Conservation (phyloP, 2,888 invertebrate species). For the Anthrax anthrax region DNA sequence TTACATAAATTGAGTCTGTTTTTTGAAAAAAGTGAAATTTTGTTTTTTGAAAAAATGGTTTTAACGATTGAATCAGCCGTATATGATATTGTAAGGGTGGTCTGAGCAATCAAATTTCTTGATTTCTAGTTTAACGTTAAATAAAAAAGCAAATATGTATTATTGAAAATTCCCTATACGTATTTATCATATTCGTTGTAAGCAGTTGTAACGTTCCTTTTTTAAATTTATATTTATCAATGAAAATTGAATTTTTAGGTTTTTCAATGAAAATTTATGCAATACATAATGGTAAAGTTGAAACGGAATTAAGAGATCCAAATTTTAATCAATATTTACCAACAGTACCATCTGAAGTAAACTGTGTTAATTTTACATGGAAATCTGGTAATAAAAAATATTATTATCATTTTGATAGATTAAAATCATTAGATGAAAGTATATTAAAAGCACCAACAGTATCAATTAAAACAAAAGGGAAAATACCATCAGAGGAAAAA, state of each 20-base stretch:
- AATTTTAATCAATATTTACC: conserved; percentile 81
- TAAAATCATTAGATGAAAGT: conserved; percentile 71
- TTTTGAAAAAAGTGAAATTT: too few species aligned
- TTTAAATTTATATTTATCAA: too few species aligned
- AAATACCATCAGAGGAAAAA: conserved; percentile 74
- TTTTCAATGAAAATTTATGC: conserved; percentile 79
- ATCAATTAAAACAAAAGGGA: conserved; percentile 71
- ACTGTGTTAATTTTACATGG: conserved; percentile 85
- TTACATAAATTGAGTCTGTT: too few species aligned
- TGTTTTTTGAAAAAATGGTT: too few species aligned
- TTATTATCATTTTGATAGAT: conserved; percentile 72
- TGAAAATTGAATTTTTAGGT: conserved; percentile 38
- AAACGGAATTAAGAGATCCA: conserved; percentile 74
- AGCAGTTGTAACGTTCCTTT: too few species aligned
- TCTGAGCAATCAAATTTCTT: too few species aligned
- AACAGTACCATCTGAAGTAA: conserved; percentile 83
- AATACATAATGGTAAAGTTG: conserved; percentile 73
- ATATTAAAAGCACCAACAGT: conserved; percentile 75
- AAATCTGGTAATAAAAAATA: conserved; percentile 67
- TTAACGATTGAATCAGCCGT: too few species aligned
- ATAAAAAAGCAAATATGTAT: not conserved
- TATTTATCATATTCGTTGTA: too few species aligned
- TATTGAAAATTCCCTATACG: too few species aligned
- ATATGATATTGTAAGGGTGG: too few species aligned
- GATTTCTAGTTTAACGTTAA: too few species aligned